Evolutionary conservation across 2,797 vertebrate species (phyloP).

Genomic region (Vultur gryphus): DNA sequence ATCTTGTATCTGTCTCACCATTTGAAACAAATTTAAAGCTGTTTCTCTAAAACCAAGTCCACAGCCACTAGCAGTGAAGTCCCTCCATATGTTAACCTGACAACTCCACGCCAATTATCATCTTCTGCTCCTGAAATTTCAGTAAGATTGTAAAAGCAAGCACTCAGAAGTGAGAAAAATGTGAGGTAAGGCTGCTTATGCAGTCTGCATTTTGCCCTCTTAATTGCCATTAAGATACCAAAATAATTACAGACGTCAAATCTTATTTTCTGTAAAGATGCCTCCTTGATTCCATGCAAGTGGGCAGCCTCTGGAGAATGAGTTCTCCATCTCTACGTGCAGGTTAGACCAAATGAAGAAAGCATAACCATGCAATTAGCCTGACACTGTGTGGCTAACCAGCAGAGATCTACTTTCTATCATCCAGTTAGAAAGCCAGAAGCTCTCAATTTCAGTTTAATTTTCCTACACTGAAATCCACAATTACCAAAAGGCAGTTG

Average conservation of each 20-base stretch:
- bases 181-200: not conserved
- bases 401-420: not conserved
- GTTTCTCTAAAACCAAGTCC: not conserved
- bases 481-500: not conserved
- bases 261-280: not conserved
- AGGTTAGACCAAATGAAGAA: not conserved
- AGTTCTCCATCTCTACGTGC: not conserved
- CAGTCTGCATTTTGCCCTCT: not conserved
- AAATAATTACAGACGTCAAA: not conserved
- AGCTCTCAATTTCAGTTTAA: not conserved
- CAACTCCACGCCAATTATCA: not conserved
- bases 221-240: not conserved
- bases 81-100: not conserved
- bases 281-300: not conserved
- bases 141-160: not conserved
- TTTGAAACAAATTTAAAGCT: not conserved
- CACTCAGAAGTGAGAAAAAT: not conserved
- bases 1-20: not conserved
- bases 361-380: not conserved
- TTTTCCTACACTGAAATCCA: not conserved
- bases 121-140: not conserved
- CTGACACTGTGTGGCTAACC: not conserved
- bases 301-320: not conserved
- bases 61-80: not conserved
- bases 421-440: not conserved